Evolutionary conservation across 2,113 vertebrate genomes (phyloP).

Genomic region (Forbesichthys agassizii): DNA sequence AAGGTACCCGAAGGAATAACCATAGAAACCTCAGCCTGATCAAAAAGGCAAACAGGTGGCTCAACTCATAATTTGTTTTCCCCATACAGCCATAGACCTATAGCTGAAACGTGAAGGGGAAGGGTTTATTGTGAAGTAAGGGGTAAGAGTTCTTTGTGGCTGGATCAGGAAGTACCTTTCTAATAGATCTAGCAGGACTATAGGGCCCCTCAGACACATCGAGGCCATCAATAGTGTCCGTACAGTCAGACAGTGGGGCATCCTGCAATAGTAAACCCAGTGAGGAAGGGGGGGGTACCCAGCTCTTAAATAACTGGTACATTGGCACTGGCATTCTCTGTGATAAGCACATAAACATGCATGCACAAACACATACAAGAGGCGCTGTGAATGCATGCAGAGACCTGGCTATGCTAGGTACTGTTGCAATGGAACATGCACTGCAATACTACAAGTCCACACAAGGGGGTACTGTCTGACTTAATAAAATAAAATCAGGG

Average conservation of each 20-base stretch:
- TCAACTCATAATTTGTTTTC: too few species aligned
- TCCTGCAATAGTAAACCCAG: conserved; percentile 97
- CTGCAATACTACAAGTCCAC: conserved; percentile 28
- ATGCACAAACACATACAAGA: conserved; percentile 19
- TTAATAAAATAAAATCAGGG: background rate
- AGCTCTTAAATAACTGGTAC: conserved; percentile 61
- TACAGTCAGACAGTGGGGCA: conserved; percentile 98
- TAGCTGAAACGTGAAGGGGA: background rate
- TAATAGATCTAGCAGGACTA: conserved; percentile 96
- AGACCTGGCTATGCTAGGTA: conserved; percentile 33
- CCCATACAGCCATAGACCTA: background rate
- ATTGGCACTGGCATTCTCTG: conserved; percentile 30
- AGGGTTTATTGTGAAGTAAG: conserved; percentile 35
- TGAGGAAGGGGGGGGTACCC: conserved; percentile 78
- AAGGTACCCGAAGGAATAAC: too few species aligned
- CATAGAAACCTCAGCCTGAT: too few species aligned
- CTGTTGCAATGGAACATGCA: conserved; percentile 72
- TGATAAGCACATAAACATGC: background rate
- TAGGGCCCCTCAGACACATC: conserved; percentile 94
- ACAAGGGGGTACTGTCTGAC: conserved; percentile 10
- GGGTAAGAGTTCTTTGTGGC: conserved; percentile 46
- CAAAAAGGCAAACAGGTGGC: too few species aligned
- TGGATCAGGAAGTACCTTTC: conserved; percentile 92
- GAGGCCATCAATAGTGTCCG: conserved; percentile 98
- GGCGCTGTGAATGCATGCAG: conserved; percentile 79